These are phyloP conservation scores for Listrodromus nycthemerus DNA, from an alignment of 2,888 invertebrate species.

Conservation along the genomic window DNA sequence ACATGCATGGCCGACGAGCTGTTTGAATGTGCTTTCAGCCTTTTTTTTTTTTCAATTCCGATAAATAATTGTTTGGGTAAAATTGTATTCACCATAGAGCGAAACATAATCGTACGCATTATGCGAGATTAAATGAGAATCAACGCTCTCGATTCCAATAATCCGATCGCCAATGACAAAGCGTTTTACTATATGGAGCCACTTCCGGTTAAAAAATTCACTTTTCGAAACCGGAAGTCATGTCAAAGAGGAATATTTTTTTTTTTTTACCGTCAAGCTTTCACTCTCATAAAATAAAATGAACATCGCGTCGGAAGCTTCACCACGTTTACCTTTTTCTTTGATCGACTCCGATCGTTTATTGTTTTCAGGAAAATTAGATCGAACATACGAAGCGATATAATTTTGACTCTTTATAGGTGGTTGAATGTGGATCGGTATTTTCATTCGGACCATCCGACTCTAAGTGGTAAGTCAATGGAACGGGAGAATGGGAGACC, in stretches of 20 bases:
- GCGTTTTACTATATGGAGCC: not conserved
- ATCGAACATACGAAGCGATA: not conserved
- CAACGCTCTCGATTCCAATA: not conserved
- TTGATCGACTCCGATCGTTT: not conserved
- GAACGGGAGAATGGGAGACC: not conserved
- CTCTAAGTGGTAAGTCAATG: slow-evolving; percentile 14
- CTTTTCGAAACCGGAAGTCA: no score
- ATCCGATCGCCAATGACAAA: not conserved
- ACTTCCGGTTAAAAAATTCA: no score
- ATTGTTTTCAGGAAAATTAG: slow-evolving; percentile 8
- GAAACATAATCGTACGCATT: not conserved
- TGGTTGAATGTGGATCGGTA: not conserved
- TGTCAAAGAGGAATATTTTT: no score
- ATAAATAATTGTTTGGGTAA: not conserved
- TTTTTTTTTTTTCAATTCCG: not conserved
- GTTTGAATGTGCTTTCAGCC: not conserved
- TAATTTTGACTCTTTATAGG: not conserved
- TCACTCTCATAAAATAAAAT: no score
- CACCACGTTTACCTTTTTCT: not conserved
- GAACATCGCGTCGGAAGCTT: no score
- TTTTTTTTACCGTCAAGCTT: no score
- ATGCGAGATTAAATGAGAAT: not conserved
- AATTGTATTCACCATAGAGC: not conserved
- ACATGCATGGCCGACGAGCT: not conserved
- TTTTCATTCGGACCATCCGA: not conserved